Conservation (phyloP, 2,797 vertebrate genomes). For the Thunnus albacares region DNA sequence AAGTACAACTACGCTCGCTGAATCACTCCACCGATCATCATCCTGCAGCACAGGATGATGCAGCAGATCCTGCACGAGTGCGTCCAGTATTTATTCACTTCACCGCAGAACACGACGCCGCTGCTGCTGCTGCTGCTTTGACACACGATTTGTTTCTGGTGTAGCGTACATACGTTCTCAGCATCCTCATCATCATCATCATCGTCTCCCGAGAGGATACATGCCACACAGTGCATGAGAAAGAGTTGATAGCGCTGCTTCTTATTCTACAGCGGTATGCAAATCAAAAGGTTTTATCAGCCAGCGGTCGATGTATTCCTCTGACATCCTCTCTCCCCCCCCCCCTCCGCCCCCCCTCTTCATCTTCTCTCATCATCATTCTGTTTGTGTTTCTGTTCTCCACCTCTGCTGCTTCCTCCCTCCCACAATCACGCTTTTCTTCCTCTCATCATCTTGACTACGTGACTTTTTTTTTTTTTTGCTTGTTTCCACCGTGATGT, state of each 20-base stretch:
- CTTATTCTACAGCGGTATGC: slow-evolving; percentile 23
- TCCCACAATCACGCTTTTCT: slow-evolving; percentile 6
- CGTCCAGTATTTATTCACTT: background rate
- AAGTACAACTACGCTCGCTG: too few relatives aligned
- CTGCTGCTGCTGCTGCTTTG: background rate
- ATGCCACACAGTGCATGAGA: background rate
- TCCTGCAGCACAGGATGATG: background rate
- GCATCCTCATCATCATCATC: background rate
- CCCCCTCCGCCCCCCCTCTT: too few relatives aligned
- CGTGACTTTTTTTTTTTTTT: background rate
- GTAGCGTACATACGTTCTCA: background rate
- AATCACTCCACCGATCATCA: too few relatives aligned
- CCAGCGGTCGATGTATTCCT: slow-evolving; percentile 29
- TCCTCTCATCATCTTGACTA: slow-evolving; percentile 24
- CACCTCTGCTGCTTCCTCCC: slow-evolving; percentile 22
- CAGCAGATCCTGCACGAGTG: slow-evolving; percentile 2
- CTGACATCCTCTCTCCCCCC: background rate
- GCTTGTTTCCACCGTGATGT: background rate
- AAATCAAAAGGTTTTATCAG: slow-evolving; percentile 39
- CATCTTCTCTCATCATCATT: slow-evolving; percentile 52
- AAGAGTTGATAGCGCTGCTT: slow-evolving; percentile 1
- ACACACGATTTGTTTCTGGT: slow-evolving; percentile 1
- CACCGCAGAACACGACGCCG: background rate
- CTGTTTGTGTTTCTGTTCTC: slow-evolving; percentile 35
- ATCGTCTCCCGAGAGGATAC: background rate